These are phyloP conservation scores for Gambusia affinis DNA, from an alignment of 2,113 vertebrate species.

Conservation along the genomic window DNA sequence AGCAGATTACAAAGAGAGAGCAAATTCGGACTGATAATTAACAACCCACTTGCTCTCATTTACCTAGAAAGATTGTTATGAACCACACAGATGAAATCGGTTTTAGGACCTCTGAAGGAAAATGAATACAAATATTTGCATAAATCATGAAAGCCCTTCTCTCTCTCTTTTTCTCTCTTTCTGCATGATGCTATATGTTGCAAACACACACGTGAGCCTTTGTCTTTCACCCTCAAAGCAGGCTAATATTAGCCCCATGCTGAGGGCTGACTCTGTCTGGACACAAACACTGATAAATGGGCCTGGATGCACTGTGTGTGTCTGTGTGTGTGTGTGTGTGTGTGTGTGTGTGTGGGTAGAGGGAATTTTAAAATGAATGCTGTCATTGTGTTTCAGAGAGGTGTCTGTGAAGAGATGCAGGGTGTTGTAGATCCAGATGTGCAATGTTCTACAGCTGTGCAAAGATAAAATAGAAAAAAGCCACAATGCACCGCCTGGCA, in stretches of 20 bases:
- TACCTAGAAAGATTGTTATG: constrained; percentile 9
- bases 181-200: not conserved
- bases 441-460: constrained; percentile 71
- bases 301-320: constrained; percentile 47
- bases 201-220: constrained; percentile 15
- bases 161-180: not conserved
- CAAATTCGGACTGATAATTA: constrained; percentile 31
- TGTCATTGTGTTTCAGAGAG: not conserved
- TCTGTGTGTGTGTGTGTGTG: too few relatives aligned
- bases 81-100: not conserved
- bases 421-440: constrained; percentile 62
- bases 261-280: constrained; percentile 71
- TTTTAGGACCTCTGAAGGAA: not conserved
- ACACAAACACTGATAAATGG: constrained; percentile 73
- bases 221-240: constrained; percentile 60
- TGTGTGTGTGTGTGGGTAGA: not conserved
- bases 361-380: not conserved
- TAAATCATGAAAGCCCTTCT: not conserved
- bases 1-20: constrained; percentile 41
- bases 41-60: constrained; percentile 1
- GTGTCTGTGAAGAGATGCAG: not conserved
- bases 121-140: not conserved
- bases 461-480: constrained; percentile 67
- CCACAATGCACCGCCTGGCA: constrained; percentile 75
- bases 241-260: constrained; percentile 77